Evolutionary conservation across 2,888 invertebrate species (phyloP), one percentile per base, ranked within the genome.

Genomic region (Synergus japonicus): DNA sequence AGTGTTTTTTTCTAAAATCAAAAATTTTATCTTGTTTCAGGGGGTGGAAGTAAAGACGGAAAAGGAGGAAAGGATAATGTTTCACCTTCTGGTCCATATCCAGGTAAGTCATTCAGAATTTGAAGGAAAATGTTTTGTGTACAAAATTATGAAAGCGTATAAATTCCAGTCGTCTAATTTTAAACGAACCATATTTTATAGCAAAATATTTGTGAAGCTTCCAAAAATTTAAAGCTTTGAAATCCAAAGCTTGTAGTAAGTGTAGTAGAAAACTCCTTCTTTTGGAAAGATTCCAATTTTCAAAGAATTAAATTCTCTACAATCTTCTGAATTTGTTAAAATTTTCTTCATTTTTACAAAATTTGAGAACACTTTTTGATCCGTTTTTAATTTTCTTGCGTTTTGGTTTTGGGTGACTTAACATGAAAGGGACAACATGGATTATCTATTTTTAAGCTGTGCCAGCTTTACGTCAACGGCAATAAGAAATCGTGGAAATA

Each of bases 11-110:
- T 79, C 63, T 82, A 80, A 85, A 78, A 78, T 63, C 49, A 54
- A 78, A 82, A 80, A 78, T 79, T 80, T 88, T 86, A 87, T 88
- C 91, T 91, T 93, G 93, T 94, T 94, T 81, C 93, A 96, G 96
- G 96, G 93, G 95, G 95, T 93, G 95, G 94, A 92, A 94, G 95
- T 89, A 96, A 95, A 92, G 95, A 95, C 90, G 93, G 93, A 85
- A 95, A 95, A 91, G 94, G 94, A 92, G 94, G 93, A 91, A 95
- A 95, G 93, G 96, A 96, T 91, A 94, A 94, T 85, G 94, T 95
- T 81, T 95, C 95, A 78, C 95, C 96, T 73, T 95, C 95, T 84
- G 95, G 94, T 80, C 94, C 94, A 91, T 94, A 92, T 85, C 89
- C 92, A 82, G 89, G 92, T 92, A 84, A 92, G 92, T 91, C 22